Evolutionary conservation across 2,797 vertebrate genomes (phyloP), one percentile per base, ranked within the genome.

Genomic region (Rachycentron canadum): DNA sequence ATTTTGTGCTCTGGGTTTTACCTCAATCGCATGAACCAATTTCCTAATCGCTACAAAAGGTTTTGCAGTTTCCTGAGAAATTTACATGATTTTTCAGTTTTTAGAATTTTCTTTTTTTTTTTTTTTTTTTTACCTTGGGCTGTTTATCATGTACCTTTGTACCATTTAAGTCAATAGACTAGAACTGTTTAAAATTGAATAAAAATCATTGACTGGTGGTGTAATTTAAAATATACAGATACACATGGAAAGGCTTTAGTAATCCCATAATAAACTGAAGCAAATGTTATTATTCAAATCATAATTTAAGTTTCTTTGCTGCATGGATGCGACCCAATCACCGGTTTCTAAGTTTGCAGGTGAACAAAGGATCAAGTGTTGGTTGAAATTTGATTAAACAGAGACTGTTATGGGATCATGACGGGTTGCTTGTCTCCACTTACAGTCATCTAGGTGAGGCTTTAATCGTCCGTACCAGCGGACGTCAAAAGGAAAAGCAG

Each of bases 351-450:
- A 36, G 66, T 74, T 81, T 75, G 78, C 28, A 69, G 58, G 66
- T 76, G 57, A 66, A 79, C 61, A 73, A 49, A 59, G 57, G 60
- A 82, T 74, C 59, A 78, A 79, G 81, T 60, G 64, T 73, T 69
- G 68, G 74, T 69, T 81, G 53, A 78, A 61, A 82, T 75, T 26
- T 82, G 86, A 87, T 88, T 83, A 82, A 87, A 85, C 65, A 49
- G 38, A 57, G 49, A 70, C 69, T 53, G 76, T 76, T 85, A 72
- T 32, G 78, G 81, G 83, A 80, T 81, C 80, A 72, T 75, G 63
- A 78, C 68, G 68, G 83, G 77, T 85, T 76, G 76, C 76, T 75
- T 75, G 68, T 76, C 40, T 30, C 49, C 21, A 64, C 52, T 77
- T 80, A 82, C 67, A 68, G 71, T 69, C 53, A 45, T 82, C 67